phyloP scores from a whole-genome alignment of 2,888 invertebrate species.

The Merodon equestris region DNA sequence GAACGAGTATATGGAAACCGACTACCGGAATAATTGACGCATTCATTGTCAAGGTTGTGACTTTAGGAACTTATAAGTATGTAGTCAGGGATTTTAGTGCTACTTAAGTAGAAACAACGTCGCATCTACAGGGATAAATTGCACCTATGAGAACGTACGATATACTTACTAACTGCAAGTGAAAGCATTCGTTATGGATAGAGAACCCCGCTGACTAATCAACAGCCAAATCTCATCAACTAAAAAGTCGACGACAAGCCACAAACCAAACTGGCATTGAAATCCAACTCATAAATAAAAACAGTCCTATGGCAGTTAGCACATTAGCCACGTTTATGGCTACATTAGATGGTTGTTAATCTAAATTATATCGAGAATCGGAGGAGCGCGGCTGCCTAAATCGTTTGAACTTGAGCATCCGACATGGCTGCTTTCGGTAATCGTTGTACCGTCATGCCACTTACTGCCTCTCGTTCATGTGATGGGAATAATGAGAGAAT shows the following conservation, averaged over 20 bases:
- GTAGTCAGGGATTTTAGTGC: too few species aligned
- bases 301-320: not conserved
- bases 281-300: conserved; percentile 13
- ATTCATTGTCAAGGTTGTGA: conserved; percentile 48
- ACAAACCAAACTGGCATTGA: not conserved
- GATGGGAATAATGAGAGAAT: conserved; percentile 19
- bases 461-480: conserved; percentile 36
- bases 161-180: too few species aligned
- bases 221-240: too few species aligned
- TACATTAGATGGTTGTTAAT: conserved; percentile 15
- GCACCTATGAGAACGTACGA: too few species aligned
- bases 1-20: conserved; percentile 17
- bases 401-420: conserved; percentile 32
- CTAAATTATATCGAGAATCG: conserved; percentile 27
- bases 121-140: too few species aligned
- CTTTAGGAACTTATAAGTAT: too few species aligned
- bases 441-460: conserved; percentile 1
- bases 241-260: conserved; percentile 15
- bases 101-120: too few species aligned
- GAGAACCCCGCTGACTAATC: too few species aligned
- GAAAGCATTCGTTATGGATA: too few species aligned
- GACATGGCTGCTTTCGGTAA: not conserved
- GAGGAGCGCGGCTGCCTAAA: conserved; percentile 18
- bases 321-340: conserved; percentile 13
- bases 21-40: conserved; percentile 28